Base-by-base conservation (phyloP, 2,888 invertebrate genomes). In the Nomada fabriciana region DNA sequence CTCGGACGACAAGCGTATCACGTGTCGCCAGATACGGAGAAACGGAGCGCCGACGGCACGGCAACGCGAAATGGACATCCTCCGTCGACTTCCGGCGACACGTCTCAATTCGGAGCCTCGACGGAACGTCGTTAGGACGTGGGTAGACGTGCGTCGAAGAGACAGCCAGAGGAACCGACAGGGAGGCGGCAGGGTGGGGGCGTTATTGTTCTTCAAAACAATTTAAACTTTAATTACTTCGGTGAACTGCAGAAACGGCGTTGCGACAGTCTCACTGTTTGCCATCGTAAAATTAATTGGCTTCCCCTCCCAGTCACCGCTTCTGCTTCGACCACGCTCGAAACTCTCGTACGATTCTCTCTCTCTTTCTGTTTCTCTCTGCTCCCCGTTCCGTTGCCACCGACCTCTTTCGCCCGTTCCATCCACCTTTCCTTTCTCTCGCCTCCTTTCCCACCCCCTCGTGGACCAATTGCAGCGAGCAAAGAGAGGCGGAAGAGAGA, bases 141-240 rank as follows among this genome's bases (percentile, higher is more conserved):
- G 83, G 78, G 75, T 60, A 67, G 85, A 85, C 63, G 71, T 47
- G 70, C 64, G 72, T 43, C 70, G 69, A 77, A 69, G 71, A 70
- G 76, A 79, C 69, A 80, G 69, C 76, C 25, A 52, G 69, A 63
- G 86, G 75, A 75, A 75, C 72, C 69, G 80, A 63, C 53, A 75
- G 82, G 67, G 74, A 74, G 80, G 47, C 55, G 55, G 23, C 15
- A 20, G 64, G 47, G 36, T 29, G 67, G n/a, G 53, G 60, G 82
- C 78, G 87, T 90, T 89, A 91, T 90, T 91, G 90, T 90, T 90
- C 91, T 90, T 90, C 90, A 90, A 90, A 90, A 90, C 90, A 90
- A 90, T 90, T 90, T 90, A 89, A 90, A 90, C 89, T 90, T 90
- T 90, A 90, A 90, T 90, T 90, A 90, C 90, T 90, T 90, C 90